Evolutionary conservation across 2,113 vertebrate species (phyloP).

Genomic region (Silurus asotus): DNA sequence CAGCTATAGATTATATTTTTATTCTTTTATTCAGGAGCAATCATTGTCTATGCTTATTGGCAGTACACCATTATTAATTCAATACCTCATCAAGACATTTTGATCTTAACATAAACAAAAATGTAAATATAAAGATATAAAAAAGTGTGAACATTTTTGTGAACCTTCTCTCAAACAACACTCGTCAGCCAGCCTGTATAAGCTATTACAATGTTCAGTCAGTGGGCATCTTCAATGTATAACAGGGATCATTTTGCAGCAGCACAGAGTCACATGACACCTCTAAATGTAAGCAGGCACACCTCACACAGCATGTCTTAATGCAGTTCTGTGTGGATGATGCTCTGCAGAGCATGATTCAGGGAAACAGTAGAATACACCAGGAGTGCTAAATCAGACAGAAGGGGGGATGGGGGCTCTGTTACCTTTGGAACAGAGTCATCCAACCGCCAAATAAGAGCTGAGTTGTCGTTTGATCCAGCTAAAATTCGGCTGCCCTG

Average conservation of each 20-base stretch:
- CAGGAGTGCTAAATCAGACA: background rate
- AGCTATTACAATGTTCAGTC: background rate
- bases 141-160: background rate
- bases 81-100: background rate
- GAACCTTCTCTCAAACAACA: background rate
- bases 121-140: background rate
- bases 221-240: background rate
- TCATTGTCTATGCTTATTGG: background rate
- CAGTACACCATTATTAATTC: too few species aligned
- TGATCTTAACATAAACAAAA: background rate
- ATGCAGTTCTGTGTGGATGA: conserved; percentile 21
- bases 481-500: conserved; percentile 80
- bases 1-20: background rate
- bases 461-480: conserved; percentile 80
- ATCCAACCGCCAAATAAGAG: conserved; percentile 81
- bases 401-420: background rate
- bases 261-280: conserved; percentile 3
- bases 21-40: background rate
- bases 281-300: background rate
- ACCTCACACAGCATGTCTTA: conserved; percentile 2
- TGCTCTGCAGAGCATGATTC: conserved; percentile 27
- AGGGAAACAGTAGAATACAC: conserved; percentile 25
- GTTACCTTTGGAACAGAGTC: conserved; percentile 77
- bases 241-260: conserved; percentile 16
- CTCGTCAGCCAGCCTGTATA: background rate